These are phyloP conservation scores for Hippocampus zosterae DNA, from an alignment of 2,113 vertebrate genomes.

Conservation along the genomic window DNA sequence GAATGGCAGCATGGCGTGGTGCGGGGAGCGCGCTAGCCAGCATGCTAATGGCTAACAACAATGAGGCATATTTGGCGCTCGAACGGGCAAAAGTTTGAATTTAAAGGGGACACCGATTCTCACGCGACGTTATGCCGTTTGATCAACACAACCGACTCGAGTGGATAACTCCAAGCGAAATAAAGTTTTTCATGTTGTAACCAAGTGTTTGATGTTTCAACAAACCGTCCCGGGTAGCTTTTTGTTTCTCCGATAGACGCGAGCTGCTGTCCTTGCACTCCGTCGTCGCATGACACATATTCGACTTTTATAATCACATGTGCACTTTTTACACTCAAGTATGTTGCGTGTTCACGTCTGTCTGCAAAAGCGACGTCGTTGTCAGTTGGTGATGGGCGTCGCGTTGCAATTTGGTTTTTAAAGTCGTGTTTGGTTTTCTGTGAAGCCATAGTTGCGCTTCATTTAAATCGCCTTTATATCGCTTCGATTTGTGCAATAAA, in stretches of 20 bases:
- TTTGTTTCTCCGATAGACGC: constrained; percentile 61
- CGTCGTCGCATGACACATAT: not conserved
- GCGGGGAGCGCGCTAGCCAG: constrained; percentile 49
- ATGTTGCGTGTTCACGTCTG: not conserved
- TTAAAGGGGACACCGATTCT: constrained; percentile 25
- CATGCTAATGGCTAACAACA: constrained; percentile 72
- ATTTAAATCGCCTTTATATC: not conserved
- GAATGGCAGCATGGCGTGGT: constrained; percentile 70
- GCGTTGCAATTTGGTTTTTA: not conserved
- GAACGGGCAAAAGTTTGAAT: constrained; percentile 59
- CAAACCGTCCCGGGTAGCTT: constrained; percentile 58
- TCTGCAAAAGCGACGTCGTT: not conserved
- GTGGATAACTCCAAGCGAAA: too few species aligned
- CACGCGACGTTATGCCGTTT: constrained; percentile 1
- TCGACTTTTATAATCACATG: not conserved
- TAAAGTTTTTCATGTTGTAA: not conserved
- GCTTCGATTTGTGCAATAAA: not conserved
- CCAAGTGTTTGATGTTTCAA: constrained; percentile 10
- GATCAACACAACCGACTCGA: not conserved
- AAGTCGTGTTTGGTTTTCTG: not conserved
- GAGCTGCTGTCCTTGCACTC: constrained; percentile 41
- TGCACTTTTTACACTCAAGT: not conserved
- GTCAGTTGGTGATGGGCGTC: not conserved
- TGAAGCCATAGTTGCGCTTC: not conserved
- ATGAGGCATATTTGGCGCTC: constrained; percentile 72